Evolutionary conservation across 2,888 invertebrate genomes (phyloP).

Genomic region (Molanna angustata): DNA sequence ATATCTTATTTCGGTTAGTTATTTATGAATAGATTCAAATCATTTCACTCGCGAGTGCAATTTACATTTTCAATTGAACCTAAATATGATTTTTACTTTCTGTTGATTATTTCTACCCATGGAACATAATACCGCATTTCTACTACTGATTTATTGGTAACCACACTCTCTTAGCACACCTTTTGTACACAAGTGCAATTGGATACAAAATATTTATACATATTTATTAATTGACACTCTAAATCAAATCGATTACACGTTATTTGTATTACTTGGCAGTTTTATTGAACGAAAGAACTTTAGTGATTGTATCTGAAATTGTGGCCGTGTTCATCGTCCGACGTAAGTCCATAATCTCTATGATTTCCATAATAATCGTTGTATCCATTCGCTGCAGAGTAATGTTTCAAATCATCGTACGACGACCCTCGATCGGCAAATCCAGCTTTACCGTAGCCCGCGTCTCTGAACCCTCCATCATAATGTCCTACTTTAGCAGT

Average conservation of each 20-base stretch:
- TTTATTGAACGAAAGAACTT: background rate
- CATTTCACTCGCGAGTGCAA: too few species aligned
- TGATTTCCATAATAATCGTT: conserved; percentile 38
- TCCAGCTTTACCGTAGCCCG: conserved; percentile 49
- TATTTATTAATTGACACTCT: too few species aligned
- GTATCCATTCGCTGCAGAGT: conserved; percentile 48
- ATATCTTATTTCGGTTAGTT: too few species aligned
- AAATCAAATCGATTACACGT: background rate
- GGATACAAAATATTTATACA: too few species aligned
- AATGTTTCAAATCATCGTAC: conserved; percentile 50
- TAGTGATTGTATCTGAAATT: conserved; percentile 34
- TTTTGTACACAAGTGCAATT: too few species aligned
- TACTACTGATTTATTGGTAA: too few species aligned
- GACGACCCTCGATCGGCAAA: conserved; percentile 52
- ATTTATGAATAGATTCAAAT: too few species aligned
- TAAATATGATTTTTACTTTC: too few species aligned
- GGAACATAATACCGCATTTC: too few species aligned
- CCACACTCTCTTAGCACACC: too few species aligned
- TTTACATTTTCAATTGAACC: too few species aligned
- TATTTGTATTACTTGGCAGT: background rate
- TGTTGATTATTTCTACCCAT: too few species aligned
- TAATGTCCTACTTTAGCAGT: conserved; percentile 41
- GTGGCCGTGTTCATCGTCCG: conserved; percentile 37
- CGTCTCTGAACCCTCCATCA: conserved; percentile 47
- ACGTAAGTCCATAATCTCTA: conserved; percentile 35